phyloP scores from a whole-genome alignment of 2,797 vertebrate species.

The Tympanoctomys barrerae region DNA sequence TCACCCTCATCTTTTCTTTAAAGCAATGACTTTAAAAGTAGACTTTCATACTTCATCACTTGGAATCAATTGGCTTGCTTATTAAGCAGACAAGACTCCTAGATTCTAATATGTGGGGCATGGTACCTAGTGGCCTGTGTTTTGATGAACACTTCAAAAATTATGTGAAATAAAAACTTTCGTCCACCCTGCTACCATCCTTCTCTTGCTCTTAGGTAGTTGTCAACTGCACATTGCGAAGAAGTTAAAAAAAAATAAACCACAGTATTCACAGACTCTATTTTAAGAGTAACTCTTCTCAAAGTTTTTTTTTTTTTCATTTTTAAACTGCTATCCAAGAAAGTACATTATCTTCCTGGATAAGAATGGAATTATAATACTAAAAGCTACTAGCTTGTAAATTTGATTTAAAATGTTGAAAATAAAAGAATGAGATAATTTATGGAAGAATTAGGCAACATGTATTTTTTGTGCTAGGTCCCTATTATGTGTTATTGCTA shows the following conservation, averaged over 20 bases:
- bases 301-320: conserved; percentile 37
- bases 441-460: neutral
- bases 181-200: neutral
- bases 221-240: neutral
- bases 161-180: neutral
- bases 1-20: neutral
- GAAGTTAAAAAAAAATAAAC: conserved; percentile 42
- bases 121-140: neutral
- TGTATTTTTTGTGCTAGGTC: neutral
- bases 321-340: conserved; percentile 41
- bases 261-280: neutral
- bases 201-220: neutral
- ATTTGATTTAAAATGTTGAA: neutral
- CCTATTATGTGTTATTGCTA: neutral
- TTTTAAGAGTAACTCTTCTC: neutral
- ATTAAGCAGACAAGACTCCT: neutral
- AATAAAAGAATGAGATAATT: conserved; percentile 41
- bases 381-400: neutral
- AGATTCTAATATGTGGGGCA: neutral
- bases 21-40: neutral
- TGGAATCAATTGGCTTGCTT: neutral
- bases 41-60: neutral
- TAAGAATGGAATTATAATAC: neutral
- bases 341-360: neutral
- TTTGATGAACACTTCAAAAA: conserved; percentile 34